Base-by-base conservation (phyloP, 2,888 invertebrate genomes). In the Plagiodera versicolora region DNA sequence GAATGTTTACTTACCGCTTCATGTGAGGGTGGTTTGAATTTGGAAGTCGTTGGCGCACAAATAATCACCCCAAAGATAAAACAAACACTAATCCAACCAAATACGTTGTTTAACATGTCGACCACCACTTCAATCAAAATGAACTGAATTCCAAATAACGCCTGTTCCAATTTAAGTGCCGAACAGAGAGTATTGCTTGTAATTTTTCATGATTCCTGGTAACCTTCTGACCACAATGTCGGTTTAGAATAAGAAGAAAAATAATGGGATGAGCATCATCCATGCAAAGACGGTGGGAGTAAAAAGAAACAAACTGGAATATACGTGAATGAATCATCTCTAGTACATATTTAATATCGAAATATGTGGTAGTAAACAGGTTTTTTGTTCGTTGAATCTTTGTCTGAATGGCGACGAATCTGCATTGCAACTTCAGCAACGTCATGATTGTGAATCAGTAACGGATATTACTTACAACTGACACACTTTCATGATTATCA, bases 131-230 rank as follows among this genome's bases (percentile, higher is more conserved):
- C n/a, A 39, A 39, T 32, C 32, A 39, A 39, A n/a, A 39, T 14
- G 24, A 24, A 39, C 39, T 39, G 39, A 39, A 39, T 11, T 39
- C 3, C 8, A 39, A n/a, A 14, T n/a, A 39, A n/a, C 39, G 14
- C 2, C 11, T 39, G 4, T 39, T 14, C n/a, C 39, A 3, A 39
- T 39, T 39, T 6, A 4, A 39, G 14, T 14, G 39, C 1, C 39
- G 39, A 39, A 24, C 4, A 39, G 39, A 14, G 14, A 6, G 39
- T 14, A 53, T 53, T 53, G 53, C 44, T 44, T 53, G 35, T 44
- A 24, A 44, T 53, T 53, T 53, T 53, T 53, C 53, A 16, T 20
- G 24, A 53, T 53, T 53, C 53, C 44, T 16, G 20, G 24, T 53
- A 53, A 53, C 53, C 53, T 51, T 20, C 20, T 53, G 44, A 53